Conservation (phyloP, 2,888 invertebrate genomes). For the Miltochrista miniata region DNA sequence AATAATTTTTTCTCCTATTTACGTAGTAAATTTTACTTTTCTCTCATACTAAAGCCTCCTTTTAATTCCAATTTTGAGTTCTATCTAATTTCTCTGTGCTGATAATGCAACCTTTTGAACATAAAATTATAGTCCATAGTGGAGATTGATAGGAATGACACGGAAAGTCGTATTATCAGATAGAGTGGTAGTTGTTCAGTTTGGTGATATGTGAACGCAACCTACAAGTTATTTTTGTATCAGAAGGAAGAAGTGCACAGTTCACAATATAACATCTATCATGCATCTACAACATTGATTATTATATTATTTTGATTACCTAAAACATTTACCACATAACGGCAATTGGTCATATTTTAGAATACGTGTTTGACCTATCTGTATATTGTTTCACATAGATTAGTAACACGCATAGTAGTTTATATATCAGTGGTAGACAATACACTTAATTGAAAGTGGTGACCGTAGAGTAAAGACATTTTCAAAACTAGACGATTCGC, state of each 20-base stretch:
- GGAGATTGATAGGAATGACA: conserved; percentile 2
- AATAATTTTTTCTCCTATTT: conserved; percentile 40
- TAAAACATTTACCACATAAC: conserved; percentile 38
- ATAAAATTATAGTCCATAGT: conserved; percentile 12
- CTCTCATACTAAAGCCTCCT: conserved; percentile 33
- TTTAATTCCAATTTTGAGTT: conserved; percentile 38
- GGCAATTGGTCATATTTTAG: conserved; percentile 27
- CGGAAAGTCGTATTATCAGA: conserved; percentile 35
- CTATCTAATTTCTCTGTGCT: conserved; percentile 34
- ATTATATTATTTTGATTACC: conserved; percentile 49
- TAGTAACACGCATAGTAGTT: too few species aligned
- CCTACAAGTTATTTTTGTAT: conserved; percentile 12
- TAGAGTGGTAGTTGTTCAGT: conserved; percentile 22
- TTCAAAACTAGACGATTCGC: too few species aligned
- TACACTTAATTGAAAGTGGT: too few species aligned
- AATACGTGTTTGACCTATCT: too few species aligned
- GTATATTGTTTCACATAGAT: too few species aligned
- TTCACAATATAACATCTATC: conserved; percentile 53
- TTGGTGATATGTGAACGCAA: conserved; percentile 32
- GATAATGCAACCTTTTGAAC: conserved; percentile 27
- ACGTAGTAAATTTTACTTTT: conserved; percentile 37
- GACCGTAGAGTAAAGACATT: too few species aligned
- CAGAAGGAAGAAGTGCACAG: conserved; percentile 53
- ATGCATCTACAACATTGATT: conserved; percentile 71
- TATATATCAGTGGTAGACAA: too few species aligned